Evolutionary conservation across 2,888 invertebrate genomes (phyloP), one percentile per base, ranked within the genome.

Genomic region (Hirtodrosophila trivittata): DNA sequence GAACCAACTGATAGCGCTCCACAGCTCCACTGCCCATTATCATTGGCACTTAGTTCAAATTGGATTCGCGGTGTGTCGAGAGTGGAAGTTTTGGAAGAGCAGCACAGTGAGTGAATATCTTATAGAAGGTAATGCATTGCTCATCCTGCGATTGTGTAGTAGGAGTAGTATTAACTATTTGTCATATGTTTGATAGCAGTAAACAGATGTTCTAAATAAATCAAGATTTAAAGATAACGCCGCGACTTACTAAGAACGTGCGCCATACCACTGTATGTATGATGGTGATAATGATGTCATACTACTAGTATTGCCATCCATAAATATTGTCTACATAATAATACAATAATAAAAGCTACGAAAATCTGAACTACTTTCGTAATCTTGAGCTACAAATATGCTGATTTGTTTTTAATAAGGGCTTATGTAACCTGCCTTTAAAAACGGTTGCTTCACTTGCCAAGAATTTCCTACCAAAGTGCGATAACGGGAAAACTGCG

Each of bases 11-110:
- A 78, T 85, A 78, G 35, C 66, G 52, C 45, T 32, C 30, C 54
- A 57, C n/a, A n/a, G n/a, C 62, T 13, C 45, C 28, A 42, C 28
- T 42, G 42, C 62, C 55, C 56, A 59, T 45, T 56, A 58, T 43
- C 63, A 77, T 68, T 65, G 75, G 63, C 71, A 65, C 77, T 83
- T 75, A 77, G 81, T 81, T 86, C 52, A 65, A 81, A 59, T 80
- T 80, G 65, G 81, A 80, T 71, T 63, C 86, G 77, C 84, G 66
- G 39, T 68, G 86, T 74, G 74, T 86, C 66, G 83, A 74, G 66
- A 63, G 72, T 82, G 55, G 42, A 78, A 62, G 46, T 60, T 57
- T 57, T 60, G 59, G 66, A 32, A 65, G 51, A 47, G 50, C 49
- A 58, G 56, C n/a, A n/a, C 49, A 60, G 60, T 54, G 58, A 13